These are phyloP conservation scores for Noctua comes DNA, from an alignment of 2,888 invertebrate genomes.

Conservation along the genomic window DNA sequence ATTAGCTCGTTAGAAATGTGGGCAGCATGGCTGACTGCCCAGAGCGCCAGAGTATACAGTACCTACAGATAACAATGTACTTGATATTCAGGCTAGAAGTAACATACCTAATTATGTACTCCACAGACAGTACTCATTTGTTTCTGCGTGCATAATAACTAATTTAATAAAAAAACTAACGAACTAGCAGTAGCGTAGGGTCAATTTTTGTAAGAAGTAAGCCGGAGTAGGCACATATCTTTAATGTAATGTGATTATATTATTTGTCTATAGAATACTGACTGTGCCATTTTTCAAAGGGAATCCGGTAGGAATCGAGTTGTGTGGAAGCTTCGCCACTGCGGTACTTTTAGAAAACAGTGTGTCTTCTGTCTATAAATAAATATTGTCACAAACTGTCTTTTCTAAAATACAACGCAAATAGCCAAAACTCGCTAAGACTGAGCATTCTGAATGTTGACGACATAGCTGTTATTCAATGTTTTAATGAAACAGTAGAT, in stretches of 20 bases:
- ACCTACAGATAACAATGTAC: background rate
- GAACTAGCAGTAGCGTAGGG: too few species aligned
- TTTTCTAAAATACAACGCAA: background rate
- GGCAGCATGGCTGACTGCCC: background rate
- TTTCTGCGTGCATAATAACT: conserved; percentile 15
- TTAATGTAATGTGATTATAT: too few species aligned
- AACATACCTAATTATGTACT: background rate
- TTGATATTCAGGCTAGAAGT: background rate
- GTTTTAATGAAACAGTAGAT: background rate
- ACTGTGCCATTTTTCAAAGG: too few species aligned
- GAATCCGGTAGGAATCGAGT: too few species aligned
- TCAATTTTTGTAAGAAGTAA: too few species aligned
- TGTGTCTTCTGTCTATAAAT: background rate
- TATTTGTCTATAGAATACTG: too few species aligned
- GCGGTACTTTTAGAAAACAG: background rate
- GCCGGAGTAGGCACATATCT: too few species aligned
- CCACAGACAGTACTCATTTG: background rate
- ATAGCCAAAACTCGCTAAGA: background rate
- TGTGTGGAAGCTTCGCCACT: too few species aligned
- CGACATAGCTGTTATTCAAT: background rate
- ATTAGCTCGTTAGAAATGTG: background rate
- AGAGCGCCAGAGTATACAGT: background rate
- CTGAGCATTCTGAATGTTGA: background rate
- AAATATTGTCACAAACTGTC: background rate
- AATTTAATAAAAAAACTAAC: background rate